Evolutionary conservation across 2,888 invertebrate species (phyloP), one percentile per base, ranked within the genome.

Genomic region (Andrena trimmerana): DNA sequence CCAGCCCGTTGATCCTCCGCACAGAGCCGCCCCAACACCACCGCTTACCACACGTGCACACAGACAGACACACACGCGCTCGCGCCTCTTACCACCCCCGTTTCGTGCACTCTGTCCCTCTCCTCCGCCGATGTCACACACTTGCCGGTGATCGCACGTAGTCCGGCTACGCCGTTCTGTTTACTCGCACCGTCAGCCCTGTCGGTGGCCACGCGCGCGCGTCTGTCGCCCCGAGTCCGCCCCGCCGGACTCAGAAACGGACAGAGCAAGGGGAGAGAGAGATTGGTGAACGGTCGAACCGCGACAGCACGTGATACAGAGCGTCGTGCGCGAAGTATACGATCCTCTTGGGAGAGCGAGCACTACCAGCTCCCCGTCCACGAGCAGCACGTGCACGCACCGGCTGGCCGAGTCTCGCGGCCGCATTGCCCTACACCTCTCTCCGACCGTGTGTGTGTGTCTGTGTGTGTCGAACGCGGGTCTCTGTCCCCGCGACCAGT

Each of bases 391-490:
- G 36, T 73, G 75, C 54, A 79, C 24, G 65, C 78, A 54, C 63
- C 57, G 33, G 36, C 71, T 70, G 27, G 31, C 48, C n/a, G 71
- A 78, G 66, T 42, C n/a, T 36, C 54, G 31, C 52, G 20, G 62
- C 31, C 59, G n/a, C 50, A 27, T 13, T 36, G 42, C 71, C 70
- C 76, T 70, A 71, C 50, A 20, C 71, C 62, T 48, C 70, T 62
- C 71, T 75, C 65, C 79, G 81, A 69, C 72, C 75, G 84, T 73
- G 84, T 78, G 85, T 86, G 86, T 82, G 82, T 85, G 85, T 76
- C 82, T 85, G 82, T 87, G 88, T 86, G 87, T 76, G 88, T 78
- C 75, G 68, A 86, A 76, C 78, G 68, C 73, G 81, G 81, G 78
- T 48, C 71, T 62, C 77, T 66, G 77, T 67, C 62, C 59, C 52